Conservation (phyloP, 2,113 vertebrate genomes). For the Naja naja region DNA sequence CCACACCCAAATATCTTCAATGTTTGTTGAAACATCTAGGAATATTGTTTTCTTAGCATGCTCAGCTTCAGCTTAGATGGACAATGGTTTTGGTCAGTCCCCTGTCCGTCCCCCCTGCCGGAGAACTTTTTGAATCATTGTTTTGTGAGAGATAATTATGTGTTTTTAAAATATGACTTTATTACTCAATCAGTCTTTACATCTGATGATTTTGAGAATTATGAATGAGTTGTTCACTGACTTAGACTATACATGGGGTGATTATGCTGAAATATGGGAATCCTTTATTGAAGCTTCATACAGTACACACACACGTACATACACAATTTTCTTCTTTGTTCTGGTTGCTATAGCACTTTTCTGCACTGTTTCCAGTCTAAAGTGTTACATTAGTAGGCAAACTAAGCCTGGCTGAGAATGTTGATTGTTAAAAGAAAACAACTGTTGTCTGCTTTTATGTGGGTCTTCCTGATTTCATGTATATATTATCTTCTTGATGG, state of each 20-base stretch:
- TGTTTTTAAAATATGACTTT: background rate
- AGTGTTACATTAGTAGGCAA: background rate
- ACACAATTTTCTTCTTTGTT: background rate
- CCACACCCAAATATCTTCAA: background rate
- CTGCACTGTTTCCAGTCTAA: background rate
- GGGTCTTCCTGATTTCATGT: background rate
- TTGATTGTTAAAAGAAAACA: background rate
- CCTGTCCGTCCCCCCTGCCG: rapidly evolving
- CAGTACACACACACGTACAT: background rate
- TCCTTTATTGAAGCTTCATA: background rate
- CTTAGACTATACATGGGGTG: background rate
- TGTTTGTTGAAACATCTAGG: background rate
- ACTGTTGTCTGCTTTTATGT: background rate
- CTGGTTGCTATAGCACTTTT: background rate
- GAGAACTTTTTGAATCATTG: background rate
- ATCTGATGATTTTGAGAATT: background rate
- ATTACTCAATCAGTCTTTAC: background rate
- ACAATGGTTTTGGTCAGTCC: background rate
- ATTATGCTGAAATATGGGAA: background rate
- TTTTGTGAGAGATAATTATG: background rate
- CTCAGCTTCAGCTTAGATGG: background rate
- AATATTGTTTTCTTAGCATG: background rate
- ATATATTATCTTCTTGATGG: background rate
- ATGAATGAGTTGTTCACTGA: background rate
- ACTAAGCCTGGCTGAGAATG: background rate